Conservation (phyloP, 1,140 invertebrate genomes). For the Drosophila micromelanica region DNA sequence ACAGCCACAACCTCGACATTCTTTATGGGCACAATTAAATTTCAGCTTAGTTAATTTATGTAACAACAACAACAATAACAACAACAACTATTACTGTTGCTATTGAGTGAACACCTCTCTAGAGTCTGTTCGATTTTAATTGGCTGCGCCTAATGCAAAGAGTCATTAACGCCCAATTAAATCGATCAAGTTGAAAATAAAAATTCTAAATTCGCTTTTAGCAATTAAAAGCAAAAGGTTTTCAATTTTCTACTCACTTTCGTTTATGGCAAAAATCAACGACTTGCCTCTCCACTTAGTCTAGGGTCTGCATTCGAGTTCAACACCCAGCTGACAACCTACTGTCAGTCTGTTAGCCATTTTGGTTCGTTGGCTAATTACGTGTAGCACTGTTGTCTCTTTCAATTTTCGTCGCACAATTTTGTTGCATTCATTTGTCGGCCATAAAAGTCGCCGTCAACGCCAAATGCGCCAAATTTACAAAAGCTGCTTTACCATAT, state of each 20-base stretch:
- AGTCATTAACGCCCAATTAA: slow-evolving; percentile 76
- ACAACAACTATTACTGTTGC: not conserved
- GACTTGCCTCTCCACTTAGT: not conserved
- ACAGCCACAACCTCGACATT: slow-evolving; percentile 54
- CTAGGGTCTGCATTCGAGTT: not conserved
- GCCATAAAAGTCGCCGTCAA: slow-evolving; percentile 78
- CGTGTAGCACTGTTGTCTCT: slow-evolving; percentile 73
- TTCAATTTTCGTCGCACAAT: slow-evolving; percentile 76
- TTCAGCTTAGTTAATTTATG: slow-evolving; percentile 30
- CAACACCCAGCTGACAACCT: slow-evolving; percentile 17
- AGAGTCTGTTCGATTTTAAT: slow-evolving; percentile 54
- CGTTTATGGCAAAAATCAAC: slow-evolving; percentile 46
- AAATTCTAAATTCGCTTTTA: slow-evolving; percentile 61
- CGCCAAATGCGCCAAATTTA: slow-evolving; percentile 60
- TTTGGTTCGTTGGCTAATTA: slow-evolving; percentile 65
- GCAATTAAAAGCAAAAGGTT: slow-evolving; percentile 58
- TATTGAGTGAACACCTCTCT: slow-evolving; percentile 33
- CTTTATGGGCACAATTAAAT: slow-evolving; percentile 81
- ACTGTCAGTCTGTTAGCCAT: slow-evolving; percentile 17
- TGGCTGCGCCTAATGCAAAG: slow-evolving; percentile 52
- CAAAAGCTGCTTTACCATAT: slow-evolving; percentile 77
- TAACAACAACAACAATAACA: not conserved
- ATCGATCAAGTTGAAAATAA: slow-evolving; percentile 38
- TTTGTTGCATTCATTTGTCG: slow-evolving; percentile 81
- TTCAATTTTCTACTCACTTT: slow-evolving; percentile 65